Percentiles rank a stretch among this genome's conserved stretches.
Evolutionary conservation across 2,113 vertebrate genomes (phyloP).

Genomic region (Tautogolabrus adspersus): DNA sequence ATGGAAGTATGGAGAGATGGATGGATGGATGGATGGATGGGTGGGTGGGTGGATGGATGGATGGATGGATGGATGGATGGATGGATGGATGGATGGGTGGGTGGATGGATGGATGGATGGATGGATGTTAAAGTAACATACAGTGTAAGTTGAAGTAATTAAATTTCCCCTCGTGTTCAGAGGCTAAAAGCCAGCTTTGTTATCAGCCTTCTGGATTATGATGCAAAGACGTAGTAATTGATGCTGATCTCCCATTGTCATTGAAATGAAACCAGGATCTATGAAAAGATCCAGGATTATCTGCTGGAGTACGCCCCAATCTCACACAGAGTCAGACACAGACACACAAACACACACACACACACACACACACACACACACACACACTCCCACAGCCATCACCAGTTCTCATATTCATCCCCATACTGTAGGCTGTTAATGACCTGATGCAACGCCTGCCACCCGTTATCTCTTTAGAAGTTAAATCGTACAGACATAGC

Average conservation of each 20-base stretch:
- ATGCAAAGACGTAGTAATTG: conserved; percentile 61
- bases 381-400: conserved; percentile 1
- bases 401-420: not conserved
- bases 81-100: no score
- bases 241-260: conserved; percentile 65
- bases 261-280: conserved; percentile 66
- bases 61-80: not conserved
- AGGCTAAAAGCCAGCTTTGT: conserved; percentile 49
- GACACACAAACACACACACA: not conserved
- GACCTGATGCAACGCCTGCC: not conserved
- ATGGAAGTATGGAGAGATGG: not conserved
- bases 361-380: conserved; percentile 5
- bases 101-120: not conserved
- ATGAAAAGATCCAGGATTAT: conserved; percentile 51
- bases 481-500: no score
- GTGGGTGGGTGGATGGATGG: not conserved
- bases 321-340: not conserved
- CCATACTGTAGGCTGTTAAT: not conserved
- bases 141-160: not conserved
- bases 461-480: no score
- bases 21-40: no score
- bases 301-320: conserved; percentile 19
- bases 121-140: not conserved
- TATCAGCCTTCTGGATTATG: conserved; percentile 44
- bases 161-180: conserved; percentile 14